These are phyloP conservation scores for Bradypodion ventrale DNA, from an alignment of 2,797 vertebrate species.

Conservation along the genomic window DNA sequence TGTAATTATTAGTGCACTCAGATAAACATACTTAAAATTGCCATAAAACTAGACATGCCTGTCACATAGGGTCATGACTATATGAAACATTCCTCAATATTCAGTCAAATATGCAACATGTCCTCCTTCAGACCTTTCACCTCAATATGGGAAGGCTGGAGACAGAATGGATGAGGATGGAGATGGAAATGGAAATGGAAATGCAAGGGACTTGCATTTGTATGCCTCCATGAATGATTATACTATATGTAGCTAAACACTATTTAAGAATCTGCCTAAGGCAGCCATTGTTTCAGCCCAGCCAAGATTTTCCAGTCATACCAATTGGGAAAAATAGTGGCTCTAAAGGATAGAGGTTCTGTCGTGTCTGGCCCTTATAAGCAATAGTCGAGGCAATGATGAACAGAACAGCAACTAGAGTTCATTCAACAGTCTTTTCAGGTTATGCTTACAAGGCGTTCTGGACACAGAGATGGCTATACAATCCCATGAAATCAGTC, in stretches of 20 bases:
- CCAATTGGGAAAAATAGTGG: neutral
- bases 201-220: neutral
- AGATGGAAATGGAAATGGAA: neutral
- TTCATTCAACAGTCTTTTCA: too few relatives aligned
- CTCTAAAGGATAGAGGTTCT: neutral
- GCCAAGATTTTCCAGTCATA: neutral
- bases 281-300: neutral
- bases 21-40: neutral
- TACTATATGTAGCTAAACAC: neutral
- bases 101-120: neutral
- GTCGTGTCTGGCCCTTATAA: too few relatives aligned
- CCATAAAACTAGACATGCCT: neutral
- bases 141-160: neutral
- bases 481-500: too few relatives aligned
- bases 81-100: neutral
- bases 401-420: too few relatives aligned
- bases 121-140: neutral
- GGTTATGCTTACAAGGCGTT: too few relatives aligned
- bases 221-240: neutral
- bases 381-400: too few relatives aligned
- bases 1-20: neutral
- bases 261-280: neutral
- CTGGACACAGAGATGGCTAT: too few relatives aligned
- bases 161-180: neutral
- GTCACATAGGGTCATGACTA: neutral